A percentile compares a stretch with the other conserved stretches of the same genome.
These are phyloP conservation scores for Rhinophrynus dorsalis DNA, from an alignment of 2,797 vertebrate genomes.

Conservation along the genomic window DNA sequence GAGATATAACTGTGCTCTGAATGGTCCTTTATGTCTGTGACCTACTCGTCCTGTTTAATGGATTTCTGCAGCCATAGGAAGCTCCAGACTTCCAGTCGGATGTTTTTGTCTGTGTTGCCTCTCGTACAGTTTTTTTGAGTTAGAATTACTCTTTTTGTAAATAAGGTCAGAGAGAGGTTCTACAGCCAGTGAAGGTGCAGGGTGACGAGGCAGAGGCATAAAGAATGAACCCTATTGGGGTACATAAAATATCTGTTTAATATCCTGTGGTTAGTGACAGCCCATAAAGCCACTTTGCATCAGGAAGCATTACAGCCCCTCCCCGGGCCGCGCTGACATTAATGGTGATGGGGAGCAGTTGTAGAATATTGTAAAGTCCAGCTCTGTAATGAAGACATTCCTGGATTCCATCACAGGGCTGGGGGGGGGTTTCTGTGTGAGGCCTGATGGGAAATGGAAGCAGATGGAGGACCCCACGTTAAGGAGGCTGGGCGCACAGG, in stretches of 20 bases:
- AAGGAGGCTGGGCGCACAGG: neutral
- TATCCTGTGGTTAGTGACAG: conserved; percentile 43
- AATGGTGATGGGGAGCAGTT: conserved; percentile 36
- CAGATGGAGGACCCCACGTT: neutral
- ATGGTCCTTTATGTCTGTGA: no score
- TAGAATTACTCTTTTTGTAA: no score
- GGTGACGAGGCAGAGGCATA: neutral
- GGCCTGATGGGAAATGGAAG: conserved; percentile 4
- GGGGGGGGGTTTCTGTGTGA: neutral
- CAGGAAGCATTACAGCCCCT: conserved; percentile 27
- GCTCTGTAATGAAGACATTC: conserved; percentile 9
- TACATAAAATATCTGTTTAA: conserved; percentile 41
- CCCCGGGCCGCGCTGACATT: conserved; percentile 21
- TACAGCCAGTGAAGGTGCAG: neutral
- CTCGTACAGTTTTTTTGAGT: no score
- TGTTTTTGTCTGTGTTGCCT: no score
- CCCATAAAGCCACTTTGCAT: conserved; percentile 40
- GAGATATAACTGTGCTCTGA: no score
- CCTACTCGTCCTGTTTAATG: no score
- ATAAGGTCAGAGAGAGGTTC: neutral
- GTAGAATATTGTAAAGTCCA: neutral
- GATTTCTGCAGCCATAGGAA: no score
- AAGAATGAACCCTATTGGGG: conserved; percentile 12
- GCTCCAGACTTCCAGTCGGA: no score
- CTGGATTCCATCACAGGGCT: conserved; percentile 37